A percentile compares a stretch with the other conserved stretches of the same genome.
These are phyloP conservation scores for Aleiodes testaceus DNA, from an alignment of 2,888 invertebrate genomes.

Conservation along the genomic window DNA sequence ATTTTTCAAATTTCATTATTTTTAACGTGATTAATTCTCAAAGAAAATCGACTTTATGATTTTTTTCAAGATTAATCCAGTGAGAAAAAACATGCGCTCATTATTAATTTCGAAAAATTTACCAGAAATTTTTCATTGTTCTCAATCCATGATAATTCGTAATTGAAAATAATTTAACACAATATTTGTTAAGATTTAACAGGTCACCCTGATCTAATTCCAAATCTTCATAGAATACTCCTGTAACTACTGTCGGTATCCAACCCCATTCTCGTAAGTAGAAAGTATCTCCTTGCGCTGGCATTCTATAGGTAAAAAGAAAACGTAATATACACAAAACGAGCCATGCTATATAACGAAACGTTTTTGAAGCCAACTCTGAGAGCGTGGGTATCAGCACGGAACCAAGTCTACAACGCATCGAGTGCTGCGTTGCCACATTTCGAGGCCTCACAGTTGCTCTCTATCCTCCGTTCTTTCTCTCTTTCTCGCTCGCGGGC, in stretches of 20 bases:
- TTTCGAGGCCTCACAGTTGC: slow-evolving; percentile 65
- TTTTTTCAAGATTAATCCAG: neutral
- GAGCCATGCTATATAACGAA: slow-evolving; percentile 48
- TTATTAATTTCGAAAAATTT: neutral
- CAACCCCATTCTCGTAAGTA: slow-evolving; percentile 70
- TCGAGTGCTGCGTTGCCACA: slow-evolving; percentile 69
- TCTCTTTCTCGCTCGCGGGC: slow-evolving; percentile 44
- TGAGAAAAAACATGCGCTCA: neutral
- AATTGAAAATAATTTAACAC: neutral
- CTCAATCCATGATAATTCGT: slow-evolving; percentile 14
- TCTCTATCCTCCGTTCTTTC: slow-evolving; percentile 39
- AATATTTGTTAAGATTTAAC: neutral
- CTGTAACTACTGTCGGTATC: slow-evolving; percentile 45
- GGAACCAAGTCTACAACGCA: slow-evolving; percentile 71
- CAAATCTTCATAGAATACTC: slow-evolving; percentile 40
- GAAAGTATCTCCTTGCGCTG: slow-evolving; percentile 66
- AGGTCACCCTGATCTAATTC: slow-evolving; percentile 47
- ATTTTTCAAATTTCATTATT: slow-evolving; percentile 61
- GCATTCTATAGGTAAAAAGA: slow-evolving; percentile 56
- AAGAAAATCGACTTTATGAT: neutral
- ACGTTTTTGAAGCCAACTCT: slow-evolving; percentile 56
- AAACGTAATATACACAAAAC: slow-evolving; percentile 28
- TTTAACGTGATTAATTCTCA: neutral
- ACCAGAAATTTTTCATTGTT: neutral
- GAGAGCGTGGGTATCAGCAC: slow-evolving; percentile 74